These are phyloP conservation scores for Eupithecia centaureata DNA, from an alignment of 2,888 invertebrate genomes.

Conservation along the genomic window DNA sequence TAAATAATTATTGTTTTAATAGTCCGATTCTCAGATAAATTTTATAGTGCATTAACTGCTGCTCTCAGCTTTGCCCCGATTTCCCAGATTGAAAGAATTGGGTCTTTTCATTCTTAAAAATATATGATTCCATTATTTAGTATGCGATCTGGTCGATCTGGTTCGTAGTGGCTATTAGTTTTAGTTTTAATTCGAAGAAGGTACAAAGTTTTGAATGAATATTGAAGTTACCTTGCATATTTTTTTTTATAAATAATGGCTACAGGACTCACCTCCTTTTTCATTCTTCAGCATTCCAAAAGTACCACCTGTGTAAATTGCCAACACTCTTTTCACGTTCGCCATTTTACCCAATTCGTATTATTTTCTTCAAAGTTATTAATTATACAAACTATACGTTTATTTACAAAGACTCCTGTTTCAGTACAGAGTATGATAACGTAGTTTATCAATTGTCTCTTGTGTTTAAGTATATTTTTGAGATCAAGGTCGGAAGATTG, in stretches of 20 bases:
- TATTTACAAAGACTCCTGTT: neutral
- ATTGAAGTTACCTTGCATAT: too few species aligned
- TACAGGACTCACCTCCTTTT: constrained; percentile 86
- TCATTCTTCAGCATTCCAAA: constrained; percentile 96
- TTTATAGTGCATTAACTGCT: neutral
- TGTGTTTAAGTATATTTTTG: too few species aligned
- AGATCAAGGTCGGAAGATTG: neutral
- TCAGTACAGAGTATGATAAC: neutral
- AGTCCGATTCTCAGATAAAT: neutral
- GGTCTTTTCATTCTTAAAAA: neutral
- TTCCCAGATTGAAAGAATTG: neutral
- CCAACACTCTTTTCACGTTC: constrained; percentile 59
- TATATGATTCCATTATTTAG: too few species aligned
- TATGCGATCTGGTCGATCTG: too few species aligned
- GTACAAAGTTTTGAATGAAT: too few species aligned
- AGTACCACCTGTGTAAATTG: constrained; percentile 97
- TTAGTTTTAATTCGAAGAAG: too few species aligned
- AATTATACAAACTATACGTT: neutral
- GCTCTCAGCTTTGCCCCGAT: too few species aligned
- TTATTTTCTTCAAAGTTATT: neutral
- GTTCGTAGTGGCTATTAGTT: too few species aligned
- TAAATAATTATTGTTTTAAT: too few species aligned
- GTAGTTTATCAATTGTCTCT: neutral
- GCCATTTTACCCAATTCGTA: constrained; percentile 49
- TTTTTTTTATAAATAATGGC: neutral